Evolutionary conservation across 2,797 vertebrate genomes (phyloP).

Genomic region (Pachyuromys duprasi): DNA sequence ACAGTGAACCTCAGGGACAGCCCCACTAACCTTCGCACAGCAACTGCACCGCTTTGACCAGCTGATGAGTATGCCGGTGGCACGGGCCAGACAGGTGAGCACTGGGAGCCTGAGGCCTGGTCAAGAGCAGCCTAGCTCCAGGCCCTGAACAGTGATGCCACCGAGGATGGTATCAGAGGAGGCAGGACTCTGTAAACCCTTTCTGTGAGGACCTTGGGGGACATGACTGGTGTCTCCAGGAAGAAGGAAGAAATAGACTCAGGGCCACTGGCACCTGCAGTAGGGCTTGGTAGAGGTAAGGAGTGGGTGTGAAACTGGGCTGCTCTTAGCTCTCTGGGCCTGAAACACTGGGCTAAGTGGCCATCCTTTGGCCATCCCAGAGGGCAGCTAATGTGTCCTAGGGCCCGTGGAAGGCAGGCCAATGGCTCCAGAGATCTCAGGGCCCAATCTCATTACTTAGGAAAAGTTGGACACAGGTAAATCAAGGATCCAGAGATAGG

Average conservation of each 20-base stretch:
- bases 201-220: neutral
- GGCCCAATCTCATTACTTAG: neutral
- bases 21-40: too few relatives aligned
- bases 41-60: neutral
- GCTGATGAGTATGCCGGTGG: neutral
- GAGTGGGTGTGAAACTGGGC: too few relatives aligned
- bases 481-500: neutral
- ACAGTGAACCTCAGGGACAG: neutral
- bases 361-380: neutral
- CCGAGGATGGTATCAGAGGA: accelerated
- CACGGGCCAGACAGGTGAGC: neutral
- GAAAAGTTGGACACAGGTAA: neutral
- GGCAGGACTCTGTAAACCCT: neutral
- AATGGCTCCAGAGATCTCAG: neutral
- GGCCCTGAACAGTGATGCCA: neutral
- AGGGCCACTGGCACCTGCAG: neutral
- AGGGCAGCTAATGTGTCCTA: neutral
- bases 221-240: accelerated
- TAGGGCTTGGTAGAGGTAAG: neutral
- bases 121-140: accelerated
- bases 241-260: neutral
- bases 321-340: neutral
- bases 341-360: neutral
- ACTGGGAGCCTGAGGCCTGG: neutral
- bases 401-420: neutral